Percentiles rank a stretch among this genome's conserved stretches.
phyloP scores from a whole-genome alignment of 2,113 vertebrate genomes.

The Mus musculus region DNA sequence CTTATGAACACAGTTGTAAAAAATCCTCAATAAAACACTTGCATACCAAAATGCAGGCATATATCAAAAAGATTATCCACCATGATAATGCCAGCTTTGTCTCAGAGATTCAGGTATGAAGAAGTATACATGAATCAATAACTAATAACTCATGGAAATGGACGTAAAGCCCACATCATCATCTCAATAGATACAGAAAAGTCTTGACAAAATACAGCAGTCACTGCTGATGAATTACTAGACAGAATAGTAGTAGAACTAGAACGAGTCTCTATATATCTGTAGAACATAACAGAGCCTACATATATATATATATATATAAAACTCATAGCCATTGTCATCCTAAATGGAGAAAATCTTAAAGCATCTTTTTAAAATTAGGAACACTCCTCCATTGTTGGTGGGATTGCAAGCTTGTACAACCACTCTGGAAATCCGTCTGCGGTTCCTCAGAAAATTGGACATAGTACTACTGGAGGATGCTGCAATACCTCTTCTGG shows the following conservation, averaged over 20 bases:
- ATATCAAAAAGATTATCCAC: background rate
- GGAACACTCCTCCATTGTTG: too few relatives aligned
- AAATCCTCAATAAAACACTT: background rate
- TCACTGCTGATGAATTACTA: background rate
- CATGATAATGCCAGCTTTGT: background rate
- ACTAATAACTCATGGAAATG: background rate
- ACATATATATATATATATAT: too few relatives aligned
- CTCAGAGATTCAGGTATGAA: background rate
- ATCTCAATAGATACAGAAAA: background rate
- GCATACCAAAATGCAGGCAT: background rate
- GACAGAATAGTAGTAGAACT: background rate
- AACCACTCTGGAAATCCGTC: too few relatives aligned
- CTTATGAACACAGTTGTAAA: background rate
- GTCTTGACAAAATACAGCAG: background rate
- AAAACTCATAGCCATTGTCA: background rate
- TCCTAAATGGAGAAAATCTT: background rate
- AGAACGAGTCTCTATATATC: background rate
- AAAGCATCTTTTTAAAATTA: background rate
- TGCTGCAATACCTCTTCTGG: too few relatives aligned
- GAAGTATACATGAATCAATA: background rate
- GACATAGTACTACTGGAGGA: too few relatives aligned
- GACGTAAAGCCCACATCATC: too few relatives aligned
- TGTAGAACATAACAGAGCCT: background rate
- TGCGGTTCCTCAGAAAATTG: too few relatives aligned
- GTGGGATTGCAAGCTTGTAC: too few relatives aligned